Conservation (phyloP, 2,113 vertebrate species). For the Muntiacus muntjak region DNA sequence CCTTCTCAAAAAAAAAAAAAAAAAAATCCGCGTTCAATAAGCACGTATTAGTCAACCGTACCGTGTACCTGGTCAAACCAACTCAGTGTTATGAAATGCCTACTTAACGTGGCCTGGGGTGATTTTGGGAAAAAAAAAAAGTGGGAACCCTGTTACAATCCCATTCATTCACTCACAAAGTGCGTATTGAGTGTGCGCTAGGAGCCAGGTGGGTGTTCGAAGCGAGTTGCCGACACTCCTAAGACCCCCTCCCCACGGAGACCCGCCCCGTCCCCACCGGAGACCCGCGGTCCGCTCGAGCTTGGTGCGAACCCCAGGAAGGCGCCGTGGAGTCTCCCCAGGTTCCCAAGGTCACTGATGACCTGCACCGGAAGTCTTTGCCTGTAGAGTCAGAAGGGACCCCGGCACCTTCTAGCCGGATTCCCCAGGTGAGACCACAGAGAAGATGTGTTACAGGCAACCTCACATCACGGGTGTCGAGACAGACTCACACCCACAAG, state of each 20-base stretch:
- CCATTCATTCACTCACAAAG: not conserved
- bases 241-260: not conserved
- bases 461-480: not conserved
- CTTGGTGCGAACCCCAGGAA: not conserved
- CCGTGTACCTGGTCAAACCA: not conserved
- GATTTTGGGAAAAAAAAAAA: not conserved
- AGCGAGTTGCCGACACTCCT: fast-evolving
- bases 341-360: not conserved
- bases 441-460: fast-evolving
- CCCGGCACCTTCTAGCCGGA: not conserved
- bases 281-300: fast-evolving
- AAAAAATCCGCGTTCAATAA: not conserved
- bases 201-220: too few species aligned
- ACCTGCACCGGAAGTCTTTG: not conserved
- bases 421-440: not conserved
- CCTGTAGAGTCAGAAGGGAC: not conserved
- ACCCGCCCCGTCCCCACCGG: fast-evolving
- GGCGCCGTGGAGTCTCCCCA: not conserved
- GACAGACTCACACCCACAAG: fast-evolving
- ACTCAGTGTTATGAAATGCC: not conserved
- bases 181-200: fast-evolving
- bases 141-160: fast-evolving
- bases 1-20: not conserved
- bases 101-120: not conserved
- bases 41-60: not conserved